A percentile compares a stretch with the other conserved stretches of the same genome.
Conservation (phyloP, 2,797 vertebrate species). For the Tokudaia tokunoshimensis region DNA sequence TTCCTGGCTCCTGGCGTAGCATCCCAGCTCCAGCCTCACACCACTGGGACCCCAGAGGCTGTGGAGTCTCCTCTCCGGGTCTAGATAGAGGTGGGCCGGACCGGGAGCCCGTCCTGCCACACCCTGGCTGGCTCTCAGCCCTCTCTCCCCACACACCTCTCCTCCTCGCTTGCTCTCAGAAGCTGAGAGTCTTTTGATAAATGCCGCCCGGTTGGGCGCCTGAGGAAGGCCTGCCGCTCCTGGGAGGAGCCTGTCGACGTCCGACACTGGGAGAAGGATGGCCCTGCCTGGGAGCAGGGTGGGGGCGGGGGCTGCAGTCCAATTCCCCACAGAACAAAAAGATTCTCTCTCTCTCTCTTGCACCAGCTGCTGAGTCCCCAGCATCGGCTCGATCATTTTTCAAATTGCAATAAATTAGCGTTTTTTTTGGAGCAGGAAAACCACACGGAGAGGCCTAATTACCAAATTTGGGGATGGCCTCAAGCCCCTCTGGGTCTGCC, state of each 20-base stretch:
- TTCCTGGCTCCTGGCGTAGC: background rate
- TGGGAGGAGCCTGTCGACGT: conserved; percentile 77
- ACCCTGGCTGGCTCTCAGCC: background rate
- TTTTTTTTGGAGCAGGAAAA: conserved; percentile 82
- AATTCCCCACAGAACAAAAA: conserved; percentile 78
- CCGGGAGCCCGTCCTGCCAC: background rate
- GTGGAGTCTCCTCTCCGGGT: background rate
- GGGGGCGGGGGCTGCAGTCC: conserved; percentile 42
- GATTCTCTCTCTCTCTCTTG: conserved; percentile 71
- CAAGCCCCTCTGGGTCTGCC: conserved; percentile 53
- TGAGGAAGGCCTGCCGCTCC: conserved; percentile 64
- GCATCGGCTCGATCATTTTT: conserved; percentile 77
- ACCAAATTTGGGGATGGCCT: conserved; percentile 81
- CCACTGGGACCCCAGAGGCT: background rate
- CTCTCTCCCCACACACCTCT: conserved; percentile 70
- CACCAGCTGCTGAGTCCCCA: conserved; percentile 75
- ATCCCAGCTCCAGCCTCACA: background rate
- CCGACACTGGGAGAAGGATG: conserved; percentile 75
- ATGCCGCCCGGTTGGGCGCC: conserved; percentile 50
- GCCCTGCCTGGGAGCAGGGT: conserved; percentile 22
- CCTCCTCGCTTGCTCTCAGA: conserved; percentile 66
- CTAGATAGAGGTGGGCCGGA: background rate
- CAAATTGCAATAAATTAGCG: conserved; percentile 81
- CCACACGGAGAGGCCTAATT: conserved; percentile 74
- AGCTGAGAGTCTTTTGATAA: conserved; percentile 77